Conservation (phyloP, 2,888 invertebrate species). For the Apamea anceps region DNA sequence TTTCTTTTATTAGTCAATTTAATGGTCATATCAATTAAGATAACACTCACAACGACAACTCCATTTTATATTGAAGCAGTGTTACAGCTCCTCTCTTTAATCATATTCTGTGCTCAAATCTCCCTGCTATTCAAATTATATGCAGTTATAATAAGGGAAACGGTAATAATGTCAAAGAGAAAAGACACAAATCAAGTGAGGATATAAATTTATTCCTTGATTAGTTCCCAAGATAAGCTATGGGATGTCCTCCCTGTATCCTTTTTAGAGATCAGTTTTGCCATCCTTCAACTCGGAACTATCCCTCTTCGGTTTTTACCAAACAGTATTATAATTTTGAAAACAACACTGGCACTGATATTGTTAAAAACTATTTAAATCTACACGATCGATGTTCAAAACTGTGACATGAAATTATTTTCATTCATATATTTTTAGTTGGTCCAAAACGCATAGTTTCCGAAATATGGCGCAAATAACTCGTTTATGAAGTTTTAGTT, state of each 20-base stretch:
- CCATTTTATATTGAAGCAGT: neutral
- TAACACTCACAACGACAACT: no score
- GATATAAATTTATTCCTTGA: conserved; percentile 43
- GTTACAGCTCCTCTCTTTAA: neutral
- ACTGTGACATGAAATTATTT: neutral
- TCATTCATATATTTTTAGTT: no score
- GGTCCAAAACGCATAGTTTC: neutral
- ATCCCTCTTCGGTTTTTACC: no score
- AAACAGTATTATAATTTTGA: no score
- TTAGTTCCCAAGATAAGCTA: conserved; percentile 51
- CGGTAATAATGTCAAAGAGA: conserved; percentile 27
- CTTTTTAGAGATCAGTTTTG: neutral
- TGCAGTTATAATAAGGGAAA: neutral
- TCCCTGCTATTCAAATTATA: conserved; percentile 19
- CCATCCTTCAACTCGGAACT: no score
- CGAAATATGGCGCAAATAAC: neutral
- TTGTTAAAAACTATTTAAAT: no score
- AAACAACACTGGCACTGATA: no score
- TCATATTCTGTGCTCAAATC: neutral
- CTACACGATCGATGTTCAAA: no score
- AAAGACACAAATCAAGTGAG: conserved; percentile 23
- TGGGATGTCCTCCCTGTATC: conserved; percentile 6
- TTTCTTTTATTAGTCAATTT: neutral
- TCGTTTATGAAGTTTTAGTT: neutral
- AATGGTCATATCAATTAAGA: neutral